Evolutionary conservation across 2,113 vertebrate genomes (phyloP), one percentile per base, ranked within the genome.

Genomic region (Sitta europaea): DNA sequence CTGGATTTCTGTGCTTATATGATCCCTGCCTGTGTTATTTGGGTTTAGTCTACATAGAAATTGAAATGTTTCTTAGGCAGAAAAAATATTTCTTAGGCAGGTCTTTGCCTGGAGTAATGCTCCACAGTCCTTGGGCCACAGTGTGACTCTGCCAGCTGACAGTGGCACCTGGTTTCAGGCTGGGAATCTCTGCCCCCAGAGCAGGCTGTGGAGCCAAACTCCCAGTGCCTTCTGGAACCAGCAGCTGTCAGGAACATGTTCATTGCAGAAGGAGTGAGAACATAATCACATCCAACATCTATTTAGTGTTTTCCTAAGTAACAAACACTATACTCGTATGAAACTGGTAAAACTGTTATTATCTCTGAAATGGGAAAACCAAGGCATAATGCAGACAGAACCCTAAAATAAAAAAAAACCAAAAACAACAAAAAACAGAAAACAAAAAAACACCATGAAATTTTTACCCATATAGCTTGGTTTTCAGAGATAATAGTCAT

Each of bases 181-280:
- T 85, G 42, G 47, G 31, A 55, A 58, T 65, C 59, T 84, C 73
- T 96, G 72, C 43, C 75, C 75, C 55, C 33, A 7, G 11, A 88
- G 59, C 29, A 86, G 63, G 29, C 35, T 8, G 29, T 28, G 85
- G 73, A 86, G 67, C 63, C 54, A 86, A 76, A 47, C 50, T 80
- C 3, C 42, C 14, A 29, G 47, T 55, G 48, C 88, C 58, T 89
- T 77, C 83, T 74, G 72, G 73, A 92, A 45, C 42, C 82, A 90
- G 63, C 75, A 91, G 63, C 86, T 89, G 83, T 84, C 92, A 95
- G 55, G 94, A 95, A 28, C 51, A 29, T 24, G 24, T 45, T 93
- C 31, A 25, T 15, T 77, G 59, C 67, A 71, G 83, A 77, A 74
- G 23, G 45, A 86, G 45, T 8, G 43, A 90, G 61, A 91, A 74